Evolutionary conservation across 92 coral and sea anemone species (phyloP).

Genomic region (Isaurus tuberculatus): DNA sequence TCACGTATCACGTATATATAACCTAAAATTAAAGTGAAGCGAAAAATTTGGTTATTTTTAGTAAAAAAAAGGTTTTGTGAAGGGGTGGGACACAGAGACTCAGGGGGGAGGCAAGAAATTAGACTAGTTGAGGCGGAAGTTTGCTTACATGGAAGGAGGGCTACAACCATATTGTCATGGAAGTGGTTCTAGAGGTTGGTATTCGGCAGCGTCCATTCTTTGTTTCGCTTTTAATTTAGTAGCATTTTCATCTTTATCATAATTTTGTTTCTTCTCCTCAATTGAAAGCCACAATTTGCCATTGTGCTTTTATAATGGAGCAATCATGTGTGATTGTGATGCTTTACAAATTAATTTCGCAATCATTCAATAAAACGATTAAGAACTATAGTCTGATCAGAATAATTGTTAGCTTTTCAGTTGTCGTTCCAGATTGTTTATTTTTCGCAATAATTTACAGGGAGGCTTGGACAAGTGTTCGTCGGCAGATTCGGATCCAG

Average conservation of each 20-base stretch:
- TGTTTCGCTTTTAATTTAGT: not conserved
- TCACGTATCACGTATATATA: too few species aligned
- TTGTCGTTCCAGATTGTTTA: not conserved
- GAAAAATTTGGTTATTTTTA: too few species aligned
- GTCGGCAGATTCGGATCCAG: slow-evolving; percentile 74
- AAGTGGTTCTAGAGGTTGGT: slow-evolving; percentile 42
- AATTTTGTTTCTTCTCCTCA: not conserved
- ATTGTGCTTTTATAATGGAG: not conserved
- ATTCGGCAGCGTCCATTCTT: not conserved
- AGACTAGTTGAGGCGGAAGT: slow-evolving; percentile 21
- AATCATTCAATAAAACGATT: not conserved
- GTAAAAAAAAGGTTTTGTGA: too few species aligned
- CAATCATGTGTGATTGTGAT: not conserved
- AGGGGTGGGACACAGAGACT: not conserved
- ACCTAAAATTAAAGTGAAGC: too few species aligned
- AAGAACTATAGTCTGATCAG: not conserved
- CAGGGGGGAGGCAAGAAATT: not conserved
- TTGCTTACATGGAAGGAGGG: not conserved
- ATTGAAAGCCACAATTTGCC: not conserved
- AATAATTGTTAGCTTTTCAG: not conserved
- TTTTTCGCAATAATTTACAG: slow-evolving; percentile 44
- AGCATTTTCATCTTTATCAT: not conserved
- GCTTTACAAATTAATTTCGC: slow-evolving; percentile 19
- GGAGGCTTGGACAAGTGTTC: slow-evolving; percentile 87
- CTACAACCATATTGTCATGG: slow-evolving; percentile 8